Base-by-base conservation (phyloP, 2,797 vertebrate species). In the Xiphophorus birchmanni region DNA sequence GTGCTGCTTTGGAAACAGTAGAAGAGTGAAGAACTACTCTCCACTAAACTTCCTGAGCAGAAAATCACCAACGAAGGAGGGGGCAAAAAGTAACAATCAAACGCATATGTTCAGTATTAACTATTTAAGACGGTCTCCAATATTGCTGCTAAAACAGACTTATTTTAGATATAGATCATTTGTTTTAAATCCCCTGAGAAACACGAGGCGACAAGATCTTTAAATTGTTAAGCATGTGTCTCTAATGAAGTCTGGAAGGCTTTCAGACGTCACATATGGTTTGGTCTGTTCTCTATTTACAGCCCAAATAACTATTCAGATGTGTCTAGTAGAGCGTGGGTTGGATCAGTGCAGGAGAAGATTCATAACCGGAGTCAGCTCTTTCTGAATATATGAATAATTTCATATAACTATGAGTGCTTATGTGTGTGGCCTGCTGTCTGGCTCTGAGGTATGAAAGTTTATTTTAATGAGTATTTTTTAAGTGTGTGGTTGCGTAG, bases 341-440 rank as follows among this genome's bases (percentile, higher is more conserved):
- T 75, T 2, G 77, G 76, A 77, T 82, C 75, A 0, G 83, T 73
- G 67, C 72, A 26, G 21, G 76, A 88, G 72, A 26, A 81, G 82
- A 86, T 87, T 85, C 65, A 75, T 86, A 84, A 85, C 79, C 85
- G 80, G 87, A 91, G 37, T 89, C 86, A 86, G 81, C 74, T 79
- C 48, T 23, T 58, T 73, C 69, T 74, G 85, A 84, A 89, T 83
- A 85, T 32, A 89, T 91, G 73, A 88, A 91, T 86, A 54, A 86
- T 86, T 79, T 86, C 78, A 37, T 71, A 54, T 54, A 44, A 18
- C 29, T 52, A 35, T 60, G 7, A 13, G 18, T 78, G 74, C 75
- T 10, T 71, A 40, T 44, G 54, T 42, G 50, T 29, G 42, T 67
- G 54, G 72, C 74, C 48, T 56, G 76, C 47, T 44, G 67, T 26